phyloP scores from a whole-genome alignment of 2,113 vertebrate genomes.

The Misgurnus mizolepis region DNA sequence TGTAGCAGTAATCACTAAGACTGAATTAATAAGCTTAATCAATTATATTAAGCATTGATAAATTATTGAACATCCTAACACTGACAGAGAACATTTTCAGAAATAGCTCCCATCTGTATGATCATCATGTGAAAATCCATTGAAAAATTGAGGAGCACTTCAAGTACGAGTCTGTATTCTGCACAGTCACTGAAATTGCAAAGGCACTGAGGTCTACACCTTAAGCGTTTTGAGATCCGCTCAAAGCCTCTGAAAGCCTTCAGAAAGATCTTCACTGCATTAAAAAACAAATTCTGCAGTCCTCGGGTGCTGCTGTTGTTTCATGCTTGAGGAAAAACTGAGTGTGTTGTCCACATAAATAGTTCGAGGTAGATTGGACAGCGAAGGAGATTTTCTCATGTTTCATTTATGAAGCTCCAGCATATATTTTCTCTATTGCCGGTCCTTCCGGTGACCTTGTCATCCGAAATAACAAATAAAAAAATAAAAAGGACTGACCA shows the following conservation, averaged over 20 bases:
- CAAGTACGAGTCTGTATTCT: conserved; percentile 13
- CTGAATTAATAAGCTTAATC: too few species aligned
- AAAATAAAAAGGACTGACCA: conserved; percentile 13
- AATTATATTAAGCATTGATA: too few species aligned
- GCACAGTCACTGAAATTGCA: conserved; percentile 26
- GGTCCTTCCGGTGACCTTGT: conserved; percentile 6
- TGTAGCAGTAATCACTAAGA: too few species aligned
- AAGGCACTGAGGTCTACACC: conserved; percentile 28
- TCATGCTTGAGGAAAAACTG: conserved; percentile 42
- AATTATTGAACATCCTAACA: not conserved
- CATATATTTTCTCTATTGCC: conserved; percentile 4
- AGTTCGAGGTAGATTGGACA: conserved; percentile 43
- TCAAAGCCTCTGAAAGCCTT: conserved; percentile 14
- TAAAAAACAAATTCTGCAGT: conserved; percentile 26
- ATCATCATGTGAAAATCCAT: conserved; percentile 27
- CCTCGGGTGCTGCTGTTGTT: conserved; percentile 32
- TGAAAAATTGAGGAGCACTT: conserved; percentile 12
- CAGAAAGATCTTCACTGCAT: conserved; percentile 31
- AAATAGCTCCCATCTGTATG: not conserved
- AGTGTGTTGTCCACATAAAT: conserved; percentile 40
- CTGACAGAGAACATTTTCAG: conserved; percentile 16
- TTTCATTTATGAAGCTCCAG: conserved; percentile 44
- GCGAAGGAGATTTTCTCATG: conserved; percentile 28
- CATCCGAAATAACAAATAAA: not conserved
- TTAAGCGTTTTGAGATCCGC: conserved; percentile 8